phyloP scores from a whole-genome alignment of 2,797 vertebrate species.

The Staurois parvus region DNA sequence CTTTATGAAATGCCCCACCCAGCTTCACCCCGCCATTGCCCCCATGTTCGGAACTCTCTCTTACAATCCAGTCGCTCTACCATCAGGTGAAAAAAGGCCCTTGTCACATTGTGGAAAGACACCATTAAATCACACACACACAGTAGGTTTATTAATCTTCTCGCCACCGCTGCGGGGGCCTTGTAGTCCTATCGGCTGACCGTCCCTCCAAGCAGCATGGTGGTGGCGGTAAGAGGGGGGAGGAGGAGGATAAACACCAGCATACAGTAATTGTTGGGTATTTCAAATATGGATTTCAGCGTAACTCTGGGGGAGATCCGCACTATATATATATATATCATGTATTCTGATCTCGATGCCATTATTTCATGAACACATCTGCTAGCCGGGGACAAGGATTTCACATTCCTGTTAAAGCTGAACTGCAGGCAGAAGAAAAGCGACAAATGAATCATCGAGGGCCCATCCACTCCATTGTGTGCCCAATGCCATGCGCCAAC shows the following conservation, averaged over 20 bases:
- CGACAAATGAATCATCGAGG: too few relatives aligned
- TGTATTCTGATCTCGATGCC: too few relatives aligned
- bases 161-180: background rate
- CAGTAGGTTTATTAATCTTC: background rate
- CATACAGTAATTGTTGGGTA: background rate
- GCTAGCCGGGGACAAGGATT: too few relatives aligned
- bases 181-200: background rate
- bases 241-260: background rate
- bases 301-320: background rate
- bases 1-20: conserved; percentile 90
- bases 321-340: too few relatives aligned
- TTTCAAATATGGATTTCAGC: background rate
- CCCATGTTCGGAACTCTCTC: conserved; percentile 90
- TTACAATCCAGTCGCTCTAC: conserved; percentile 94
- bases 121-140: background rate
- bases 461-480: too few relatives aligned
- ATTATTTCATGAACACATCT: too few relatives aligned
- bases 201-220: background rate
- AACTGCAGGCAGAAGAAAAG: too few relatives aligned
- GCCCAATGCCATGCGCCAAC: too few relatives aligned
- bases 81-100: conserved; percentile 88
- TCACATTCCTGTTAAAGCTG: too few relatives aligned
- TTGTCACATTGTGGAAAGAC: conserved; percentile 24
- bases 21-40: conserved; percentile 86
- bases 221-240: too few relatives aligned